Conservation (phyloP, 2,113 vertebrate genomes). For the Sapayoa aenigma region DNA sequence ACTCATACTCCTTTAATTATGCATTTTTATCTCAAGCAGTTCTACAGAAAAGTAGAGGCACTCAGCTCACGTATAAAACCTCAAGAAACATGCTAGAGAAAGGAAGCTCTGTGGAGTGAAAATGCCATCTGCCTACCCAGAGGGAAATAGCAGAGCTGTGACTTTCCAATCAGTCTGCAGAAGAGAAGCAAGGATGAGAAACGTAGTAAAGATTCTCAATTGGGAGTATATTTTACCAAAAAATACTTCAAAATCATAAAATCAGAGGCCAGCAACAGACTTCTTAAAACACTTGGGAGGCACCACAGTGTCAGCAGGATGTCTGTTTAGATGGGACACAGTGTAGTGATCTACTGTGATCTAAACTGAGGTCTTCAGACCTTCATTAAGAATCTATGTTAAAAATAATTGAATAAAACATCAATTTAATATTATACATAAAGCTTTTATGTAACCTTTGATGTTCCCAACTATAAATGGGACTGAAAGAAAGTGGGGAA, state of each 20-base stretch:
- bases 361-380: neutral
- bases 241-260: neutral
- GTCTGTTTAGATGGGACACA: neutral
- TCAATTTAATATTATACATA: neutral
- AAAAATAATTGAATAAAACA: neutral
- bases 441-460: neutral
- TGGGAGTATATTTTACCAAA: neutral
- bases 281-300: neutral
- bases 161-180: neutral
- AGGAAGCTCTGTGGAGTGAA: neutral
- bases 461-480: neutral
- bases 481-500: neutral
- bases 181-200: neutral
- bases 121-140: neutral
- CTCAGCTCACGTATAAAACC: neutral
- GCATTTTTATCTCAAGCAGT: neutral
- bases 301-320: neutral
- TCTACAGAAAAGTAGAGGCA: neutral
- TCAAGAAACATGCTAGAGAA: neutral
- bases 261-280: neutral
- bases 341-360: no score
- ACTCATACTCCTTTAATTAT: neutral
- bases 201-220: neutral
- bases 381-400: neutral
- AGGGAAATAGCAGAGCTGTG: neutral